Conservation (phyloP, 2,113 vertebrate genomes). For the Diadophis punctatus region DNA sequence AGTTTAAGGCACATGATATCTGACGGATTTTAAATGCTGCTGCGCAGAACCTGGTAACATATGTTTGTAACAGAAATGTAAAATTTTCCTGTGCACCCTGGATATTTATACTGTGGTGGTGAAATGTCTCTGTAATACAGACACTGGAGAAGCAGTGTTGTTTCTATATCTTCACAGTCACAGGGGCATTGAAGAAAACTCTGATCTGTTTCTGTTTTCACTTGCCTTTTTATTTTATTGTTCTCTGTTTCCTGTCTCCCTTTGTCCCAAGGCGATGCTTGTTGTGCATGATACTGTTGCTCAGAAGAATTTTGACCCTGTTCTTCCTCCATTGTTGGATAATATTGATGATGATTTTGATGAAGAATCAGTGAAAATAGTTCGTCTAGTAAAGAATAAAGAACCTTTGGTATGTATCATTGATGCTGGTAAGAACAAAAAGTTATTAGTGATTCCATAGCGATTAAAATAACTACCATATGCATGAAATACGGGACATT, state of each 20-base stretch:
- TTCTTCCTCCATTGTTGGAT: constrained; percentile 85
- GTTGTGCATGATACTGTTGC: constrained; percentile 91
- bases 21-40: not conserved
- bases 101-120: not conserved
- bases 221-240: rapidly evolving
- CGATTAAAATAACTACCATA: not conserved
- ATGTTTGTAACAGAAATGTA: not conserved
- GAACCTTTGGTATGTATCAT: constrained; percentile 82
- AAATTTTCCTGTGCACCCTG: not conserved
- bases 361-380: constrained; percentile 94
- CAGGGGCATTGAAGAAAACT: not conserved
- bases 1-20: not conserved
- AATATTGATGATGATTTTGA: constrained; percentile 86
- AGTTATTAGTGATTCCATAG: not conserved
- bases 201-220: not conserved
- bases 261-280: constrained; percentile 79
- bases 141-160: not conserved
- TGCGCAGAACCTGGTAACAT: not conserved
- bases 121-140: not conserved
- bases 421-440: not conserved
- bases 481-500: not conserved
- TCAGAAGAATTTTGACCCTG: constrained; percentile 92
- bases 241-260: constrained; percentile 2
- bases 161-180: not conserved
- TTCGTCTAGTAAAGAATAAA: constrained; percentile 93